Percentiles rank a stretch among this genome's conserved stretches.
Evolutionary conservation across 2,888 invertebrate species (phyloP).

Genomic region (Lithodes maja): DNA sequence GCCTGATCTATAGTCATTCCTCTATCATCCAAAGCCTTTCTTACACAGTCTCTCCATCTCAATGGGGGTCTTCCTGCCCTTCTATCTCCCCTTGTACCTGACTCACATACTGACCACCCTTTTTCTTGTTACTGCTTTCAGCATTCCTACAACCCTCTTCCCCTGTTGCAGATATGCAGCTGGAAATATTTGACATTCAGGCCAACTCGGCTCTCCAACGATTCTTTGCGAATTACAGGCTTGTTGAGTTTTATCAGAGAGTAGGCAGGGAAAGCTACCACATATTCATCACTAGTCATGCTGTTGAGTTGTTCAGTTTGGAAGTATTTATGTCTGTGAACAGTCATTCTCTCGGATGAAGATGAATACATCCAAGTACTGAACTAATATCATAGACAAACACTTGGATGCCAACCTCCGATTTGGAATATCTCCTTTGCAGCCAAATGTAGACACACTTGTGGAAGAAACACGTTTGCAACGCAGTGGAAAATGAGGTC

Average conservation of each 20-base stretch:
- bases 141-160: too few relatives aligned
- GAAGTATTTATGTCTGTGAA: slow-evolving; percentile 15
- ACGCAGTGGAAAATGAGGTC: slow-evolving; percentile 7
- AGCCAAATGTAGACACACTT: not conserved
- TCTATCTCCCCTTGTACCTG: too few relatives aligned
- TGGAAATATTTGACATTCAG: too few relatives aligned
- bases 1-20: too few relatives aligned
- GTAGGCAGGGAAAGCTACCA: slow-evolving; percentile 29
- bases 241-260: not conserved
- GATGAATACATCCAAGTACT: not conserved
- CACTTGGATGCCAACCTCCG: slow-evolving; percentile 16
- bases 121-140: too few relatives aligned
- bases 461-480: not conserved
- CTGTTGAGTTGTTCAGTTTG: not conserved
- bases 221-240: too few relatives aligned
- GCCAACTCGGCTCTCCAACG: too few relatives aligned
- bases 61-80: too few relatives aligned
- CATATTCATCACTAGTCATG: not conserved
- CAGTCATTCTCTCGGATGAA: slow-evolving; percentile 6
- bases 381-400: not conserved
- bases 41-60: too few relatives aligned
- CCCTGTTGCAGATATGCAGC: too few relatives aligned
- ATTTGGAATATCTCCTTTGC: slow-evolving; percentile 16
- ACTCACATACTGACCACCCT: too few relatives aligned
- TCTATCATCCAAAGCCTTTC: too few relatives aligned